Evolutionary conservation across 53 echinoderm and acorn worm genomes (phyloP).

Genomic region (Patiria pectinifera): DNA sequence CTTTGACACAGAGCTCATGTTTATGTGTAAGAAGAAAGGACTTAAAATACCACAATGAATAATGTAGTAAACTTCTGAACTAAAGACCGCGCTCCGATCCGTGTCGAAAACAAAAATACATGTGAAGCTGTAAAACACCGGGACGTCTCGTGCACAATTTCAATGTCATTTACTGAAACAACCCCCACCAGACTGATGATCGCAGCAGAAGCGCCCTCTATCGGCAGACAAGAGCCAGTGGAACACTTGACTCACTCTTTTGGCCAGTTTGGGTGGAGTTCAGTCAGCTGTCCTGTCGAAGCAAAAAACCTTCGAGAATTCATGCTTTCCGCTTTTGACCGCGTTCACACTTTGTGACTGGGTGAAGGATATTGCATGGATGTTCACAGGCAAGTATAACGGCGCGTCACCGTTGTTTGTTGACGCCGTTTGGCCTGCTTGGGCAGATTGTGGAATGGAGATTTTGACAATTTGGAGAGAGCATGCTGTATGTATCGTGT

Average conservation of each 20-base stretch:
- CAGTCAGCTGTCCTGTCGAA: slow-evolving; percentile 4
- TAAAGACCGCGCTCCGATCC: neutral
- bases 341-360: neutral
- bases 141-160: neutral
- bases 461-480: neutral
- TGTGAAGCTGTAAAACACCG: neutral
- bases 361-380: slow-evolving; percentile 3
- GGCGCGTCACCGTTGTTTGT: neutral
- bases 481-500: neutral
- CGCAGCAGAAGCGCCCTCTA: slow-evolving; percentile 26
- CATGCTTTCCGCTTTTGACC: neutral
- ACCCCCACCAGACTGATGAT: slow-evolving; percentile 29
- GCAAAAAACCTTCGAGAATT: slow-evolving; percentile 14
- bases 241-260: neutral
- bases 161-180: neutral
- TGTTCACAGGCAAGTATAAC: slow-evolving; percentile 46
- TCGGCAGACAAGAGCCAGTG: neutral
- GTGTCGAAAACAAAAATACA: neutral
- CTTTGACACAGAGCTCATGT: slow-evolving; percentile 59
- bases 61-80: neutral
- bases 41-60: neutral
- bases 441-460: neutral
- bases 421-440: neutral
- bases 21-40: neutral
- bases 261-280: slow-evolving; percentile 51